phyloP scores from a whole-genome alignment of 2,888 invertebrate genomes.

The Tenthredo distinguenda region DNA sequence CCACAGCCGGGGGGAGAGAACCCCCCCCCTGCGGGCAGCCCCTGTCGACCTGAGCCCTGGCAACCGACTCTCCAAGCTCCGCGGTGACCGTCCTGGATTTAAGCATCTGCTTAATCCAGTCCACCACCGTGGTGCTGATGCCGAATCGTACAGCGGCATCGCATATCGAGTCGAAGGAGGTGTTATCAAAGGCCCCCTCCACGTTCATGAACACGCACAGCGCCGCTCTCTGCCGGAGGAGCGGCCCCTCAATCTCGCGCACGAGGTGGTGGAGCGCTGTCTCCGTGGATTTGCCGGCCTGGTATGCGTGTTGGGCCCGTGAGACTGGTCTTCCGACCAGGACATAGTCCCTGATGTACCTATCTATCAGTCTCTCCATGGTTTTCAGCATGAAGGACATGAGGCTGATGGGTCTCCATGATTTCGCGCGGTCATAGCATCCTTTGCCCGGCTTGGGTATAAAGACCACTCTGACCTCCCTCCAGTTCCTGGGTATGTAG shows the following conservation, averaged over 20 bases:
- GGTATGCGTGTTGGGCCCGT: conserved; percentile 59
- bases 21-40: too few species aligned
- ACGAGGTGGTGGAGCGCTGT: background rate
- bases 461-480: too few species aligned
- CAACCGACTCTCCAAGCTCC: too few species aligned
- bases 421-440: too few species aligned
- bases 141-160: too few species aligned
- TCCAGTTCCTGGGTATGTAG: too few species aligned
- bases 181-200: background rate
- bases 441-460: too few species aligned
- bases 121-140: background rate
- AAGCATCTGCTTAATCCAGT: background rate
- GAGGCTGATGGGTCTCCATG: too few species aligned
- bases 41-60: too few species aligned
- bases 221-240: background rate
- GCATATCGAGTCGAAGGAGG: too few species aligned
- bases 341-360: conserved; percentile 54
- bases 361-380: conserved; percentile 60
- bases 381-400: too few species aligned
- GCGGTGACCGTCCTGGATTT: background rate
- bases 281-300: background rate
- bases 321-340: conserved; percentile 54
- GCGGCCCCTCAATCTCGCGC: background rate
- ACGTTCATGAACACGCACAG: conserved; percentile 32
- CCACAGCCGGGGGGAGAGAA: too few species aligned